These are phyloP conservation scores for Portevinia maculata DNA, from an alignment of 2,888 invertebrate species.

Conservation along the genomic window DNA sequence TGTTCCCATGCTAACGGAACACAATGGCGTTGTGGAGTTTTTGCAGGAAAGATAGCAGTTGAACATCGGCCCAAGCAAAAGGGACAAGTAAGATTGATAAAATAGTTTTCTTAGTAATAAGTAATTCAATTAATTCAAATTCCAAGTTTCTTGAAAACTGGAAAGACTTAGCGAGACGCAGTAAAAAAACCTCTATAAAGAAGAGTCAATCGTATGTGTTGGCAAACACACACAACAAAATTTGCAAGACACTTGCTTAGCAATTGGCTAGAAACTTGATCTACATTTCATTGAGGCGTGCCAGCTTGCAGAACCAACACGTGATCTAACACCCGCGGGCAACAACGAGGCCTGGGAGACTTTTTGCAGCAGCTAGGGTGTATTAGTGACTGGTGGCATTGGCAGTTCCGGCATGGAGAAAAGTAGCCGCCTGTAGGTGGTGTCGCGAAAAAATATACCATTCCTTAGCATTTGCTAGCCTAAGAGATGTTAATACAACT, in stretches of 20 bases:
- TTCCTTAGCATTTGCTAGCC: conserved; percentile 95
- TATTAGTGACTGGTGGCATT: conserved; percentile 99
- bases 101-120: no score
- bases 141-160: conserved; percentile 92
- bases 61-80: conserved; percentile 87
- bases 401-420: conserved; percentile 98
- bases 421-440: conserved; percentile 96
- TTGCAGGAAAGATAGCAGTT: conserved; percentile 92
- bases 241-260: conserved; percentile 95
- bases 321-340: conserved; percentile 89
- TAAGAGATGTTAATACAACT: conserved; percentile 92
- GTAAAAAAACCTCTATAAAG: conserved; percentile 91
- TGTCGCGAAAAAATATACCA: conserved; percentile 95
- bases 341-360: conserved; percentile 97
- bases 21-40: conserved; percentile 93
- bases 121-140: conserved; percentile 6
- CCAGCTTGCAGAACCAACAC: conserved; percentile 90
- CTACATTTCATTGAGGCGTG: conserved; percentile 96
- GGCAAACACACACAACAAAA: conserved; percentile 98
- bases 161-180: conserved; percentile 93
- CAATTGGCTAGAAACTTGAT: conserved; percentile 91
- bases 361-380: conserved; percentile 93
- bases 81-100: conserved; percentile 84
- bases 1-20: conserved; percentile 96
- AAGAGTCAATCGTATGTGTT: conserved; percentile 94